Evolutionary conservation across 1,140 invertebrate genomes (phyloP), one percentile per base, ranked within the genome.

Genomic region (Plectrocnemia conspersa): DNA sequence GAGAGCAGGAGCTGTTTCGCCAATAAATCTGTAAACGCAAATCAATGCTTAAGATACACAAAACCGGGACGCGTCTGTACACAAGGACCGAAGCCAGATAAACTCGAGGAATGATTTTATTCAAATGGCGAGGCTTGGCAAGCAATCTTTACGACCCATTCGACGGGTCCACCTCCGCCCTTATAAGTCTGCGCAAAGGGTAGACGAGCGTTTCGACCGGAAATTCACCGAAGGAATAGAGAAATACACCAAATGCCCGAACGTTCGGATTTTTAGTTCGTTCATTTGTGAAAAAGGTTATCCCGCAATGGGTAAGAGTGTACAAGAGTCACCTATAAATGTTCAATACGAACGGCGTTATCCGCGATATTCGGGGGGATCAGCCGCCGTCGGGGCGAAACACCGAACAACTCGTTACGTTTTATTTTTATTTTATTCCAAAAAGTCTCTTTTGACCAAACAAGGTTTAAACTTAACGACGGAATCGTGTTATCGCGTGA

Each of bases 11-110:
- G 47, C 47, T 24, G 47, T 38, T 50, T 50, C 38, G 47, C 47
- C 47, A 50, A 50, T 50, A 50, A 50, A 50, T 50, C 47, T 50
- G 47, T 38, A 38, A 50, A 50, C 38, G 33, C 47, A 35, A 50
- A 50, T 50, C 47, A 50, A 50, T 50, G 47, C 47, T 50, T 50
- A 38, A 22, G 47, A 50, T 32, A 50, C 38, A 50, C 47, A 50
- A 27, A n/a, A 35, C 22, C 33, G 47, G 47, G 47, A 36, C 23
- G 33, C 27, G 33, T 50, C 33, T 27, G 33, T 38, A 50, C 47
- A 38, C 15, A 25, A 50, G 42, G 36, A 15, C 19, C n/a, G n/a
- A n/a, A n/a, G n/a, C 47, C 21, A 29, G 47, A 50, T 50, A 50
- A 50, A 50, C 47, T 50, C 21, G 33, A 22, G 47, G 32, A 38